Conservation (phyloP, 2,797 vertebrate species). For the Mormyrus hasselquistii region DNA sequence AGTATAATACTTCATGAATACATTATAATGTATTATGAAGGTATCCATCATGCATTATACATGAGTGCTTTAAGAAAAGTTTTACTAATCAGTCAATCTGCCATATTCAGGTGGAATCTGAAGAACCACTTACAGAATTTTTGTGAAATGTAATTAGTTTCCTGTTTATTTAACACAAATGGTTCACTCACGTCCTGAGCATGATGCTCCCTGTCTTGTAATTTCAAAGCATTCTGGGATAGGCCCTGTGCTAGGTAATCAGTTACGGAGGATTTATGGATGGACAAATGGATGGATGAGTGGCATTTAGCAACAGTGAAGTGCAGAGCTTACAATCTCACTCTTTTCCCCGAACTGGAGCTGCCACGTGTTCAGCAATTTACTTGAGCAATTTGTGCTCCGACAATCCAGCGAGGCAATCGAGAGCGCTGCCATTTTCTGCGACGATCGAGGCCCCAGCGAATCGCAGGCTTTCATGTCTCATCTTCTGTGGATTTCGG, state of each 20-base stretch:
- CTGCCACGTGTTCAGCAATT: neutral
- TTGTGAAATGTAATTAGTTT: neutral
- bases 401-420: neutral
- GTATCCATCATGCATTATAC: neutral
- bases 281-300: neutral
- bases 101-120: neutral
- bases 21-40: neutral
- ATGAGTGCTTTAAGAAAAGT: neutral
- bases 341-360: neutral
- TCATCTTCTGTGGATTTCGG: neutral
- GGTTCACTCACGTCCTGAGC: neutral
- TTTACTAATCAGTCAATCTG: neutral
- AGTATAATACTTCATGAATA: neutral
- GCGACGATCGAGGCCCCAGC: neutral
- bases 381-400: neutral
- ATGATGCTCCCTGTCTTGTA: neutral
- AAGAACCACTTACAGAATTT: neutral
- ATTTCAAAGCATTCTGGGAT: neutral
- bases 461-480: neutral
- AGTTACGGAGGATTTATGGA: neutral
- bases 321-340: neutral
- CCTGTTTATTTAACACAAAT: neutral
- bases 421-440: neutral
- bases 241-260: neutral
- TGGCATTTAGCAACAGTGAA: neutral